Percentiles rank a stretch among this genome's conserved stretches.
Evolutionary conservation across 2,113 vertebrate species (phyloP).

Genomic region (Cinclus mexicanus): DNA sequence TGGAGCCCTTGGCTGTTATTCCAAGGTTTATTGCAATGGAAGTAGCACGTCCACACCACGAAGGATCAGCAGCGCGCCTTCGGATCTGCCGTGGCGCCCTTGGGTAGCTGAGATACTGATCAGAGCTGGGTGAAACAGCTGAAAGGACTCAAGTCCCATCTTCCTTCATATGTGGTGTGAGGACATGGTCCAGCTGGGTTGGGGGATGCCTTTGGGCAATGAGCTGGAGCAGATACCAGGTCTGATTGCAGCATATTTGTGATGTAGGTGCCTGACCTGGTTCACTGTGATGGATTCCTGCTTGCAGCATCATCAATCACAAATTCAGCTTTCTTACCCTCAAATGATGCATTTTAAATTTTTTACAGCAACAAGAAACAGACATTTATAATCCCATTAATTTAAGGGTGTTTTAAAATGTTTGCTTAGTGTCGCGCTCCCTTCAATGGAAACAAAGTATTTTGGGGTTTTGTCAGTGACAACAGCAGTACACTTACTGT

Average conservation of each 20-base stretch:
- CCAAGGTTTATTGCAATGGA: not conserved
- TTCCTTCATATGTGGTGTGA: not conserved
- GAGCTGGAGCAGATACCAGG: not conserved
- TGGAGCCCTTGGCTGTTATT: not conserved
- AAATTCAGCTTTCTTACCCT: not conserved
- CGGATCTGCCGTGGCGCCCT: not conserved
- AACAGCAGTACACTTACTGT: not conserved
- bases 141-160: not conserved
- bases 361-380: not conserved
- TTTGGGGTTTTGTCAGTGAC: conserved; percentile 33
- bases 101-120: not conserved
- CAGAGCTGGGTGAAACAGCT: not conserved
- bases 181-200: not conserved
- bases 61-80: not conserved
- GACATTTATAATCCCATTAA: not conserved
- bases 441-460: not conserved
- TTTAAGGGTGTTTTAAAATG: not conserved
- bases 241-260: not conserved
- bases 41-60: rapidly evolving
- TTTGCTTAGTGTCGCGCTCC: not conserved
- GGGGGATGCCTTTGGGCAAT: not conserved
- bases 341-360: not conserved
- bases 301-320: not conserved
- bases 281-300: not conserved
- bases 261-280: not conserved